These are phyloP conservation scores for Sitta europaea DNA, from an alignment of 2,113 vertebrate genomes.

Conservation along the genomic window DNA sequence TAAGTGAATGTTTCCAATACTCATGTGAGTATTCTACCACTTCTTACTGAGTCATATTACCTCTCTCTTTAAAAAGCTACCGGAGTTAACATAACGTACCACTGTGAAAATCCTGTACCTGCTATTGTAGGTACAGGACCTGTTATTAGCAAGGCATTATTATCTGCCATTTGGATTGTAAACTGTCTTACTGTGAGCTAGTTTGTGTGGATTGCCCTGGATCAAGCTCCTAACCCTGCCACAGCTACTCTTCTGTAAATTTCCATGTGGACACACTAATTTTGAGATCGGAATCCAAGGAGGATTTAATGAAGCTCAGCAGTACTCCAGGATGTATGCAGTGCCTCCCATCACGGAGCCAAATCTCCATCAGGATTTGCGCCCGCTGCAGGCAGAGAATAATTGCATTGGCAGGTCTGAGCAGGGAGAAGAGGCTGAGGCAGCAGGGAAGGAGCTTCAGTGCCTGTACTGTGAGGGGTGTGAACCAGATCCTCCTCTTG, in stretches of 20 bases:
- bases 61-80: background rate
- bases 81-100: background rate
- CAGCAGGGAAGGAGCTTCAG: background rate
- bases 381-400: background rate
- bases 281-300: background rate
- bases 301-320: background rate
- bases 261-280: background rate
- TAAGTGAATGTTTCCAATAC: background rate
- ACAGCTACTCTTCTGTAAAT: background rate
- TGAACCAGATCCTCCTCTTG: background rate
- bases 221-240: background rate
- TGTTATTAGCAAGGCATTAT: slow-evolving; percentile 20
- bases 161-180: slow-evolving; percentile 4
- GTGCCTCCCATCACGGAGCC: background rate
- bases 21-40: background rate
- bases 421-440: background rate
- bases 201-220: background rate
- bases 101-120: slow-evolving; percentile 8
- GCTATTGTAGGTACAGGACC: background rate
- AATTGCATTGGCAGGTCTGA: background rate
- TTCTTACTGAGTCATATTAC: background rate
- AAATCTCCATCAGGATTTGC: background rate
- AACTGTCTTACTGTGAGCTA: background rate
- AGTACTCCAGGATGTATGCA: background rate
- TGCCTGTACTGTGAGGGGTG: rapidly evolving